Evolutionary conservation across 30 jellyfish, hydroid and myxozoan genomes (phyloP).

Genomic region (Catostylus mosaicus): DNA sequence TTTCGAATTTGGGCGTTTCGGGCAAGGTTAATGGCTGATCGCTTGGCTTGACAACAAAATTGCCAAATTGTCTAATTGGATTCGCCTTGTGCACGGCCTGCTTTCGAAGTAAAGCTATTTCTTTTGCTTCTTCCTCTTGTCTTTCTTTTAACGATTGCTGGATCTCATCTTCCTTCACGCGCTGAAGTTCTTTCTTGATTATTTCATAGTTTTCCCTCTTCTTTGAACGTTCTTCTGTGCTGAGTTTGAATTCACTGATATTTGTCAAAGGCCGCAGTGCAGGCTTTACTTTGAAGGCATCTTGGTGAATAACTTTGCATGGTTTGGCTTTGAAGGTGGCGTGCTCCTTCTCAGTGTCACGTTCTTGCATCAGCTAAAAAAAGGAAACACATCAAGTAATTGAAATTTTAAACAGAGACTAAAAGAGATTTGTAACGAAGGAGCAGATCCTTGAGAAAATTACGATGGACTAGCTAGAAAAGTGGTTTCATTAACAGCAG

Average conservation of each 20-base stretch:
- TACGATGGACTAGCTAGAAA: too few species aligned
- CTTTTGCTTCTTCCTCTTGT: constrained; percentile 69
- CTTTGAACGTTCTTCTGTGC: constrained; percentile 87
- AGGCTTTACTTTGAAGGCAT: constrained; percentile 77
- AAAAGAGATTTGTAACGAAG: background rate
- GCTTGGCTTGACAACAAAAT: constrained; percentile 74
- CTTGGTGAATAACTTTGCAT: constrained; percentile 71
- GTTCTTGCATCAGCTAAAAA: constrained; percentile 33
- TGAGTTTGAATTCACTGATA: constrained; percentile 63
- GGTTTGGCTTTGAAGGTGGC: constrained; percentile 83
- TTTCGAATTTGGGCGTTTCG: constrained; percentile 87
- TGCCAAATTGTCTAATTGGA: constrained; percentile 78
- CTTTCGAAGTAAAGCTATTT: constrained; percentile 61
- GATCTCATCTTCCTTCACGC: constrained; percentile 71
- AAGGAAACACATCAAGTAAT: background rate
- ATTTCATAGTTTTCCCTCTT: constrained; percentile 85
- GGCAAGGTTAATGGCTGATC: constrained; percentile 77
- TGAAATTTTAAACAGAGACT: background rate
- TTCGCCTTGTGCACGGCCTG: constrained; percentile 79
- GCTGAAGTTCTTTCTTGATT: constrained; percentile 67
- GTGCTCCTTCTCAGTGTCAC: constrained; percentile 67
- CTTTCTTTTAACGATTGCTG: constrained; percentile 59
- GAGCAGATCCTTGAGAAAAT: background rate
- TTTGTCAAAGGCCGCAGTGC: constrained; percentile 72
- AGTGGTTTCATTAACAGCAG: too few species aligned